Evolutionary conservation across 2,113 vertebrate species (phyloP).

Genomic region (Phrynocephalus versicolor): DNA sequence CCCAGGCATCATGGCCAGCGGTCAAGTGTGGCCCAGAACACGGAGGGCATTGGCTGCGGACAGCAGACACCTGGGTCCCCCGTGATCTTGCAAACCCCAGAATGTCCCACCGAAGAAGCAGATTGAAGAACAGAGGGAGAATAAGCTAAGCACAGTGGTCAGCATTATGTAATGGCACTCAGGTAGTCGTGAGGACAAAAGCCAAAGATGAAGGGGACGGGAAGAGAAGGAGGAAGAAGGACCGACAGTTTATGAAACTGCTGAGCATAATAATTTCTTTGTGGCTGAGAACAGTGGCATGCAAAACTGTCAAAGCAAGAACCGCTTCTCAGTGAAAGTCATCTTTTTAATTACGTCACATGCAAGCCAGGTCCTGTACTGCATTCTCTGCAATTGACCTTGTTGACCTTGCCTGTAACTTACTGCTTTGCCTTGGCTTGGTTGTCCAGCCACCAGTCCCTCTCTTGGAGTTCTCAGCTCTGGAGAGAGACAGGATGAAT

Average conservation of each 20-base stretch:
- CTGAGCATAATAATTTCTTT: neutral
- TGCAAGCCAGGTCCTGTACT: neutral
- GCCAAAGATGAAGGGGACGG: neutral
- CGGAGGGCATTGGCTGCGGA: neutral
- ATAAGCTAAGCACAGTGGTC: neutral
- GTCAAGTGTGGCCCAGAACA: neutral
- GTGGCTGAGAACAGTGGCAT: neutral
- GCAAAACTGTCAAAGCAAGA: neutral
- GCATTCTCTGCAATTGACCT: neutral
- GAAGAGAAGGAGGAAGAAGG: neutral
- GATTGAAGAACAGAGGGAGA: neutral
- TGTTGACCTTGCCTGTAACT: neutral
- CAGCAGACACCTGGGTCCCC: neutral
- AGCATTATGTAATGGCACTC: constrained; percentile 7
- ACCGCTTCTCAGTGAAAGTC: neutral
- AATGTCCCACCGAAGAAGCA: neutral
- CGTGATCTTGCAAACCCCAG: neutral
- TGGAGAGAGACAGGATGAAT: neutral
- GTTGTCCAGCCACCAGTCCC: no score
- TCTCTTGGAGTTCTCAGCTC: neutral
- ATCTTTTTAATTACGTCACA: neutral
- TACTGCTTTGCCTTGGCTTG: neutral
- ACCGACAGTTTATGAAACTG: neutral
- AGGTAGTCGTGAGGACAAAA: neutral
- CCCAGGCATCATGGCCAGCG: neutral